Percentiles rank a stretch among this genome's conserved stretches.
Evolutionary conservation across 1,140 invertebrate species (phyloP).

Genomic region (Mycetomoellerius zeteki): DNA sequence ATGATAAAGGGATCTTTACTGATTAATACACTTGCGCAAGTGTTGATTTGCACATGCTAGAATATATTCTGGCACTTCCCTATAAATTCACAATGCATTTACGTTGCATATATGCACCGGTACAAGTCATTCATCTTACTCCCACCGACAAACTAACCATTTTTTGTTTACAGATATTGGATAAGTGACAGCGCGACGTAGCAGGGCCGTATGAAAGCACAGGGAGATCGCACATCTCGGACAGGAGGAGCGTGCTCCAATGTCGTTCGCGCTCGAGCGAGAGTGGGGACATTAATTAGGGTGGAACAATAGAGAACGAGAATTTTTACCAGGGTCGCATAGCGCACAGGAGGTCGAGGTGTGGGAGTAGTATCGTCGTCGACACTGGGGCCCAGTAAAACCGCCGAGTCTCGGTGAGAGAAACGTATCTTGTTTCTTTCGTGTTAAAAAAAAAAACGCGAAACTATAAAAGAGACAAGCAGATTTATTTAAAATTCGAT

Average conservation of each 20-base stretch:
- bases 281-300: slow-evolving; percentile 83
- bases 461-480: not conserved
- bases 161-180: slow-evolving; percentile 87
- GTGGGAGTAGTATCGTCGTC: slow-evolving; percentile 81
- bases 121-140: slow-evolving; percentile 71
- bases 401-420: not conserved
- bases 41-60: not conserved
- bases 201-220: slow-evolving; percentile 79
- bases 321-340: slow-evolving; percentile 84
- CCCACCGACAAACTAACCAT: slow-evolving; percentile 78
- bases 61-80: not conserved
- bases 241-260: slow-evolving; percentile 56
- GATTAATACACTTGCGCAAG: not conserved
- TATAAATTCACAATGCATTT: slow-evolving; percentile 23
- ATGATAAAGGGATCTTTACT: not conserved
- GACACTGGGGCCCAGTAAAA: slow-evolving; percentile 58
- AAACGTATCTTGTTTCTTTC: not conserved
- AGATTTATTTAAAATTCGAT: not conserved
- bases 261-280: slow-evolving; percentile 62
- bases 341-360: slow-evolving; percentile 81
- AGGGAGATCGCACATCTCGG: slow-evolving; percentile 25
- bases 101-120: not conserved
- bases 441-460: not conserved
- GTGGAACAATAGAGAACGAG: slow-evolving; percentile 86
- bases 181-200: slow-evolving; percentile 84